These are phyloP conservation scores for Azemiops feae DNA, from an alignment of 2,113 vertebrate species.

Conservation along the genomic window DNA sequence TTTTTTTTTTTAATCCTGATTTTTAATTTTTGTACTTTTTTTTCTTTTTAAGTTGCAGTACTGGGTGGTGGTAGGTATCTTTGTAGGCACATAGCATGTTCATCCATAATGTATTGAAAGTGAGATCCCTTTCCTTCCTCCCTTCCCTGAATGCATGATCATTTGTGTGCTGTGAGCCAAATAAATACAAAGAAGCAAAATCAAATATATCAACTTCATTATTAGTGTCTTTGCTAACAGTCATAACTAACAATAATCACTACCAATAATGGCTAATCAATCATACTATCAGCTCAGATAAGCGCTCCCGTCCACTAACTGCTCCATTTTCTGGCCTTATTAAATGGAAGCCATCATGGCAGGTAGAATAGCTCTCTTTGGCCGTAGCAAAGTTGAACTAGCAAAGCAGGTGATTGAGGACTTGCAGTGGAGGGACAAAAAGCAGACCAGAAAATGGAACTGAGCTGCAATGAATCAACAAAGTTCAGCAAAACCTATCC, in stretches of 20 bases:
- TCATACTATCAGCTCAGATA: slow-evolving; percentile 68
- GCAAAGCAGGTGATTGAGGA: slow-evolving; percentile 62
- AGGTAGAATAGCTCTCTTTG: slow-evolving; percentile 70
- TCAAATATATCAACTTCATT: slow-evolving; percentile 77
- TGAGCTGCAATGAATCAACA: slow-evolving; percentile 47
- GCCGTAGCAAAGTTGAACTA: slow-evolving; percentile 68
- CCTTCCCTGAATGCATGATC: slow-evolving; percentile 82
- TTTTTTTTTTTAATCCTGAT: slow-evolving; percentile 9
- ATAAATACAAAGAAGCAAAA: slow-evolving; percentile 64
- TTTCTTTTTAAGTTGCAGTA: slow-evolving; percentile 38
- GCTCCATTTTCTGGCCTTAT: slow-evolving; percentile 92
- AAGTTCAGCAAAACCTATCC: slow-evolving; percentile 66
- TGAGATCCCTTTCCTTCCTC: slow-evolving; percentile 48
- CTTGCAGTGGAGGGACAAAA: slow-evolving; percentile 42
- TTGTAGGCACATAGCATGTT: slow-evolving; percentile 78
- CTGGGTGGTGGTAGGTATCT: slow-evolving; percentile 54
- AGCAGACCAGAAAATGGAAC: slow-evolving; percentile 84
- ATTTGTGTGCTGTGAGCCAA: slow-evolving; percentile 73
- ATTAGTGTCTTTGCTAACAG: slow-evolving; percentile 88
- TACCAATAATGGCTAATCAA: slow-evolving; percentile 60
- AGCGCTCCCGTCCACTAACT: slow-evolving; percentile 65
- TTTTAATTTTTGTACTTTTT: slow-evolving; percentile 47
- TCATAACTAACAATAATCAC: slow-evolving; percentile 70
- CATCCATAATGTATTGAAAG: slow-evolving; percentile 74
- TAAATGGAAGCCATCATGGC: slow-evolving; percentile 76